Conservation (phyloP, 2,797 vertebrate species). For the Hydrocynus forskahlii region DNA sequence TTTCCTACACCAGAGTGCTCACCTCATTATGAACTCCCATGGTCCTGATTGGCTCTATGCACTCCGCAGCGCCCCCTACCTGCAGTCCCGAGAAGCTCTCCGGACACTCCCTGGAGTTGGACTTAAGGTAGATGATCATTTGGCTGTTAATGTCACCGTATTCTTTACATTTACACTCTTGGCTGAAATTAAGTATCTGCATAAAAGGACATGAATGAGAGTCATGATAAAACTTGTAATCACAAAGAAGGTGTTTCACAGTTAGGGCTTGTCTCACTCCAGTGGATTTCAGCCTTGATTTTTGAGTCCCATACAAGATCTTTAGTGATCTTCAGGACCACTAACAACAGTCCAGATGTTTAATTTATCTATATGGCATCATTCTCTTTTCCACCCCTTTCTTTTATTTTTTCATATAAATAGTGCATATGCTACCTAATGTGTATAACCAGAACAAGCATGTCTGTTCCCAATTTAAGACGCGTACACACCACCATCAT, state of each 20-base stretch:
- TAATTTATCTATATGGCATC: background rate
- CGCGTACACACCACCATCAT: no score
- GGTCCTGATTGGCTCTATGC: constrained; percentile 80
- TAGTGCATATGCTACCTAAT: background rate
- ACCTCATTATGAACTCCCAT: constrained; percentile 76
- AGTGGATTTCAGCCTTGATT: no score
- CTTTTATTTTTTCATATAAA: background rate
- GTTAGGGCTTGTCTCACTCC: no score
- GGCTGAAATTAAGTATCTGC: no score
- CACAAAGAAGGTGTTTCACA: no score
- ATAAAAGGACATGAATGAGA: no score
- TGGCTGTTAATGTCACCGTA: background rate
- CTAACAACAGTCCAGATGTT: no score
- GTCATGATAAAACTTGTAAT: no score
- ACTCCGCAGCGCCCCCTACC: constrained; percentile 79
- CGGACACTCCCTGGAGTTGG: constrained; percentile 90
- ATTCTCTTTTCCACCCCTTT: no score
- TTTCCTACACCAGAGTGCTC: constrained; percentile 86
- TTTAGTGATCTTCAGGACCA: no score
- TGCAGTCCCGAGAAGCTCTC: constrained; percentile 82
- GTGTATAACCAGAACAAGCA: background rate
- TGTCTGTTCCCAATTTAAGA: no score
- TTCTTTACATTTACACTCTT: background rate
- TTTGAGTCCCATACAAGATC: no score
- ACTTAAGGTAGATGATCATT: constrained; percentile 78